Conservation (phyloP, 2,113 vertebrate genomes). For the Limnothrissa miodon region DNA sequence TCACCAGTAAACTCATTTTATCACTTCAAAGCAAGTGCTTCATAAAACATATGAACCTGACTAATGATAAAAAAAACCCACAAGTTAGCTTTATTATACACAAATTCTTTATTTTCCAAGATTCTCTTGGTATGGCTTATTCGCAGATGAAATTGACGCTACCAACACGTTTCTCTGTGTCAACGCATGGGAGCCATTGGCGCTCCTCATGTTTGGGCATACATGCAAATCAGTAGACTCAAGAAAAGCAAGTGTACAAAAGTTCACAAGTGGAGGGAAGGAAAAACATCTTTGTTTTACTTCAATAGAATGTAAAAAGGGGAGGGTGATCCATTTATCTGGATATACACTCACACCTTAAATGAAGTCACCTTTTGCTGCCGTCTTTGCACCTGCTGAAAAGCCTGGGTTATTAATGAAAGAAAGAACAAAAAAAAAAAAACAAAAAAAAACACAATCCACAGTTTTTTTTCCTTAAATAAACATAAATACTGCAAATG, state of each 20-base stretch:
- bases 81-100: constrained; percentile 45
- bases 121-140: constrained; percentile 50
- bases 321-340: not conserved
- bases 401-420: constrained; percentile 32
- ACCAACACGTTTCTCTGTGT: not conserved
- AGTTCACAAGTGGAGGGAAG: constrained; percentile 16
- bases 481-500: constrained; percentile 85
- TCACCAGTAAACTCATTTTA: no score
- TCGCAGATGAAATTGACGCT: constrained; percentile 17
- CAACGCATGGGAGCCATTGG: constrained; percentile 42
- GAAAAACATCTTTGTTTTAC: constrained; percentile 3
- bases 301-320: not conserved
- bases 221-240: constrained; percentile 35
- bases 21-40: not conserved
- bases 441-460: constrained; percentile 48
- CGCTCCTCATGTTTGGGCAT: constrained; percentile 39
- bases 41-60: constrained; percentile 22
- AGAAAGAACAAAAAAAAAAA: constrained; percentile 34
- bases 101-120: constrained; percentile 69
- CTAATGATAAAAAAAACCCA: not conserved
- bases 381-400: constrained; percentile 15
- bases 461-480: constrained; percentile 71
- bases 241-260: constrained; percentile 15
- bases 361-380: not conserved
- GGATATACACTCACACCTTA: not conserved